phyloP scores from a whole-genome alignment of 2,113 vertebrate genomes.

The Phyllopteryx taeniolatus region DNA sequence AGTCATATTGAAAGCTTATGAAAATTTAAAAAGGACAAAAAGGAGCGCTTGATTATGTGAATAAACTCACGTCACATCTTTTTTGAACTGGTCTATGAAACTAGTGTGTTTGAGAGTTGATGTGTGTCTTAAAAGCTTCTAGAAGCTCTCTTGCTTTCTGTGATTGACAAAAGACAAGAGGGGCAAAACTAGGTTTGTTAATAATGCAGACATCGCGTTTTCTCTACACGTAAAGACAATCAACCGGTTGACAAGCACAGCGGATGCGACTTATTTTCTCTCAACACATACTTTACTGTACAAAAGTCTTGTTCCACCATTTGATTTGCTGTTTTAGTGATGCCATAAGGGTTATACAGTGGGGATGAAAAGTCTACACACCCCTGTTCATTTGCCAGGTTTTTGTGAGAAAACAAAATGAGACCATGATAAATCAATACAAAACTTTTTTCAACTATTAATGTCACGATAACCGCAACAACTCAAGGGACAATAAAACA shows the following conservation, averaged over 20 bases:
- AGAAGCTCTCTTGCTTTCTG: conserved; percentile 1
- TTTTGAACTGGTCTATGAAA: neutral
- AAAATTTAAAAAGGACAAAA: conserved; percentile 42
- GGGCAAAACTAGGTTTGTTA: conserved; percentile 31
- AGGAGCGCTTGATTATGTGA: conserved; percentile 16
- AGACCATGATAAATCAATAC: too few relatives aligned
- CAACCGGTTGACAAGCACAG: neutral
- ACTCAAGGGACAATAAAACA: too few relatives aligned
- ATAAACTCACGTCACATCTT: conserved; percentile 15
- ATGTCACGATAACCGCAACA: too few relatives aligned
- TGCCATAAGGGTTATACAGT: too few relatives aligned
- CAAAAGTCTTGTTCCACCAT: too few relatives aligned
- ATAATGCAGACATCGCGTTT: conserved; percentile 54
- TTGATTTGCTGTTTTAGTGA: too few relatives aligned
- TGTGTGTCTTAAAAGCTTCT: conserved; percentile 5
- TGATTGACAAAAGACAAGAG: conserved; percentile 18
- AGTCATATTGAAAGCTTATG: conserved; percentile 29
- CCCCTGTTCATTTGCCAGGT: too few relatives aligned
- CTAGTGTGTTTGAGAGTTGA: neutral
- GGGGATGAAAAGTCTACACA: too few relatives aligned
- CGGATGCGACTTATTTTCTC: neutral
- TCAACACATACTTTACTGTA: neutral
- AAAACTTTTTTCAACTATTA: too few relatives aligned
- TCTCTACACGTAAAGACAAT: conserved; percentile 17
- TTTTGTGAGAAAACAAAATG: too few relatives aligned